Base-by-base conservation (phyloP, 2,888 invertebrate species). In the Mythimna loreyi region DNA sequence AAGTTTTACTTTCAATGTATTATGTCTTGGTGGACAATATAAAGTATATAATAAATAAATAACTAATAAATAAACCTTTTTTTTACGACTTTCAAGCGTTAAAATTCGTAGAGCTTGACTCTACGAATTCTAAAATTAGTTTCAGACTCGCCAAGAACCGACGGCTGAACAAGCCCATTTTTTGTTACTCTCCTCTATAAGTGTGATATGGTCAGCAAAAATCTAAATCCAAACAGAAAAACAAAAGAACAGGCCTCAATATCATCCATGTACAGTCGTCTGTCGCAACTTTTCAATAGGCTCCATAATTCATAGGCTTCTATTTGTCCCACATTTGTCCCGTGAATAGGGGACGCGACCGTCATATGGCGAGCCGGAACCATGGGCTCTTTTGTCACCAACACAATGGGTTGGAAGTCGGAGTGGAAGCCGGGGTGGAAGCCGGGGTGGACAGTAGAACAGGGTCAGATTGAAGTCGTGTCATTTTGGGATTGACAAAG, bases 281-380 rank as follows among this genome's bases (percentile, higher is more conserved):
- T 8, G n/a, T 49, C n/a, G 13, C 23, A 67, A 67, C 68, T 63
- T 75, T 75, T 80, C 55, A 81, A 83, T 78, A 55, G 55, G n/a
- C 33, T 43, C 56, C 47, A 65, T 69, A 69, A 72, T 67, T 72
- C 69, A 72, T 67, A 55, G 50, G 36, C 43, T 55, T 47, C 63
- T 65, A 84, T 84, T 84, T 84, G 82, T 79, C 75, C 61, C 52
- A 57, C 67, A 74, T 75, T 76, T 72, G 72, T 75, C 55, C 60
- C 28, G 28, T 82, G 78, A 83, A 83, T 80, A 73, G 80, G 60
- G 49, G 76, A 80, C 78, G 83, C 67, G 57, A 65, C 64, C 70
- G 83, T 72, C 83, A 82, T 66, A 72, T 76, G 83, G 82, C 58
- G 67, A 73, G 77, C 80, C 59, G 77, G 80, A 60, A 56, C 67